phyloP scores from a whole-genome alignment of 2,797 vertebrate species.

The Scolopax rusticola region DNA sequence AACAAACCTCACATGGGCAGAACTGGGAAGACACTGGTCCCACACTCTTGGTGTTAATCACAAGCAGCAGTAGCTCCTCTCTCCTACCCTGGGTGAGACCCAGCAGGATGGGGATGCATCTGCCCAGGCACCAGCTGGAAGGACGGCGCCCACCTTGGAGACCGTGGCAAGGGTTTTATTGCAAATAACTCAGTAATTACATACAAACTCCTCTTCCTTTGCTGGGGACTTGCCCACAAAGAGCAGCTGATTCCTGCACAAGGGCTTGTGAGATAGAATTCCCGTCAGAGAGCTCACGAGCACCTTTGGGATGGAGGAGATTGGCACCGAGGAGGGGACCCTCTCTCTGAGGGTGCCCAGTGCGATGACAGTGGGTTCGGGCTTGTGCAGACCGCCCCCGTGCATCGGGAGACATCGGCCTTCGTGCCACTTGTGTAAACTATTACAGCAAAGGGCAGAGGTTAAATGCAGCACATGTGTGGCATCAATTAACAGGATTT shows the following conservation, averaged over 20 bases:
- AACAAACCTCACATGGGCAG: not conserved
- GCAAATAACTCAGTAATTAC: not conserved
- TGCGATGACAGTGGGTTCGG: fast-evolving
- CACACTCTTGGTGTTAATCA: not conserved
- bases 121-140: not conserved
- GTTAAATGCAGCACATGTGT: constrained; percentile 77
- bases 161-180: fast-evolving
- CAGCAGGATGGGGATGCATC: not conserved
- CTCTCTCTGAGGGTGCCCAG: fast-evolving
- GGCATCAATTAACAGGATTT: constrained; percentile 76
- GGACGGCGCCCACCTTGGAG: not conserved
- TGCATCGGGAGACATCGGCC: not conserved
- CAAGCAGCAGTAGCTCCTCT: not conserved
- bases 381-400: not conserved
- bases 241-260: fast-evolving
- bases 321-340: fast-evolving
- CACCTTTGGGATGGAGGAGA: not conserved
- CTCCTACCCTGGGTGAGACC: not conserved
- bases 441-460: constrained; percentile 71
- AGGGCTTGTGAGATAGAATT: not conserved
- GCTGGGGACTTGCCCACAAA: fast-evolving
- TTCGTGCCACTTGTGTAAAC: constrained; percentile 70
- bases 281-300: fast-evolving
- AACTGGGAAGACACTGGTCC: not conserved
- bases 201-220: not conserved